Evolutionary conservation across 2,797 vertebrate species (phyloP), one percentile per base, ranked within the genome.

Genomic region (Acomys russatus): DNA sequence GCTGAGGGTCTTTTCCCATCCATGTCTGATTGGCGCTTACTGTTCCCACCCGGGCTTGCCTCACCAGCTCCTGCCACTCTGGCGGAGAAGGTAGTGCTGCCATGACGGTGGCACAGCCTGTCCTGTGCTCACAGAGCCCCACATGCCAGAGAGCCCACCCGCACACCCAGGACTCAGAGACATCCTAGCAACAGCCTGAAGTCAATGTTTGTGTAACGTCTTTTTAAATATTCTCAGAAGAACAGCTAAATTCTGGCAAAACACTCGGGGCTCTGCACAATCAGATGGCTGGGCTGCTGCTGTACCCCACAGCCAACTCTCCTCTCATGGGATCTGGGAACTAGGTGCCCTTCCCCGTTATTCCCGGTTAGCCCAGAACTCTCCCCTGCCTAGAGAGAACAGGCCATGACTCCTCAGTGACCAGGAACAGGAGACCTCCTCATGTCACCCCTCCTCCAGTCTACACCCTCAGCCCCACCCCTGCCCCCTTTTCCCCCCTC

Each of bases 1-100:
- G 15, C 87, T 14, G 95, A 97, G 73, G 96, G 97, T 91, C 98
- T 96, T 95, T 97, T 97, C 33, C 0, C 23, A 94, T 66, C 97
- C 64, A 59, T 79, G 9, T 80, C 54, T 68, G 91, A 90, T 91
- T 96, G 85, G 63, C 5, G 6, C 91, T 68, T 88, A 30, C 49
- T 1, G 2, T 3, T 85, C 80, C 94, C 25, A 61, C 87, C 92
- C 44, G 17, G 94, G 94, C 94, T 94, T 0, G 15, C 17, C 64
- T 33, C 49, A 64, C 96, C 94, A 90, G 66, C 1, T 61, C 92
- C 22, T 68, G 95, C 93, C 84, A 30, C 74, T n/a, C 38, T 35
- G 82, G 78, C 61, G 89, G 92, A 54, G 88, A 92, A 97, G 56
- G 56, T 59, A 59, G 56, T 12, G 90, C 90, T 92, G 95, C 92